Base-by-base conservation (phyloP, 64 coral and sea anemone species). In the Platygyra sinensis region DNA sequence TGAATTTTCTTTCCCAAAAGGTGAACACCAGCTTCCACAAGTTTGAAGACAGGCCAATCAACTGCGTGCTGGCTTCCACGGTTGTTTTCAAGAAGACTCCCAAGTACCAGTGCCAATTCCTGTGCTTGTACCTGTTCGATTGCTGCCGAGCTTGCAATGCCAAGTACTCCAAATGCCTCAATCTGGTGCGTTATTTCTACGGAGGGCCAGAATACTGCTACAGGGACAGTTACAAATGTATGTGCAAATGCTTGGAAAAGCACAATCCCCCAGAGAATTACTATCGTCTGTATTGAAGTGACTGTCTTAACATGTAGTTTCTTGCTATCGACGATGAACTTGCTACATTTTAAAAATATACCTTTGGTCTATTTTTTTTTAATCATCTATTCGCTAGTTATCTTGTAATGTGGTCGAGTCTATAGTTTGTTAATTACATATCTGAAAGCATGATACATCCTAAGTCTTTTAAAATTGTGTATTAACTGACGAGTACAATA, bases 91-190 rank as follows among this genome's bases (percentile, higher is more conserved):
- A 72, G 13, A 55, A 16, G 2, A 59, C 0, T 2, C 50, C 22
- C 24, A 11, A 39, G 31, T 39, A 79, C 52, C 22, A 59, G 4
- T 79, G 77, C 24, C n/a, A 79, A 30, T 79, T 51, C 50, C 11
- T 79, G 24, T 55, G 22, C 14, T 11, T 79, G 22, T 79, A 79
- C 29, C 13, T 79, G 50, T 79, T 79, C 20, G 50, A 79, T 12
- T 79, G 77, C 57, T 79, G 77, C 51, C 77, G 77, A 2, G 77
- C 77, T 2, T 79, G 77, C 28, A 79, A 79, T 30, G 77, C 77
- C 24, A 29, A 79, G 16, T 59, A 79, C 29, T 22, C 25, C 3
- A 57, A 79, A 50, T 79, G 77, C 77, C 22, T 79, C 52, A 28
- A 16, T 0, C 8, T 15, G 14, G 13, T 10, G 2, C 5, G 50